Evolutionary conservation across 2,888 invertebrate genomes (phyloP).

Genomic region (Caenorhabditis sp.): DNA sequence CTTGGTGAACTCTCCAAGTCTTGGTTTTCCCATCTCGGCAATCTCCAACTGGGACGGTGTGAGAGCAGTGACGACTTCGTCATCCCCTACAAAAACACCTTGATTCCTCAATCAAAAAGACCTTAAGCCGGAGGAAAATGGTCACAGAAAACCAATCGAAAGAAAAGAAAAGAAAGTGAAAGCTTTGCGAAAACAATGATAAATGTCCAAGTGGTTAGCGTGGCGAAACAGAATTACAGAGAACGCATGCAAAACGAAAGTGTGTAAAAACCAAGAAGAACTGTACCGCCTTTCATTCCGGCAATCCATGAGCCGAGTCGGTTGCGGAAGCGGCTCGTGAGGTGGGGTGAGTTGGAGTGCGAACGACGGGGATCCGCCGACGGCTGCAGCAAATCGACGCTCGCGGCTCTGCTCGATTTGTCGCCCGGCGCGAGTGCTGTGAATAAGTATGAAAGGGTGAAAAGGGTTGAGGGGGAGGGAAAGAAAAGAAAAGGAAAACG

Average conservation of each 20-base stretch:
- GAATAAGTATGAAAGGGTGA: slow-evolving; percentile 48
- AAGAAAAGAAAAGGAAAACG: slow-evolving; percentile 12
- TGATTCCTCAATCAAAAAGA: background rate
- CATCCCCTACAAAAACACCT: slow-evolving; percentile 55
- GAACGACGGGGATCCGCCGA: slow-evolving; percentile 49
- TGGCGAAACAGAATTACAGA: slow-evolving; percentile 45
- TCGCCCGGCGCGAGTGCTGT: slow-evolving; percentile 43
- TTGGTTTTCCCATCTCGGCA: slow-evolving; percentile 88
- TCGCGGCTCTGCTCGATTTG: slow-evolving; percentile 47
- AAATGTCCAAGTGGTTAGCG: slow-evolving; percentile 34
- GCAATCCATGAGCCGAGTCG: slow-evolving; percentile 73
- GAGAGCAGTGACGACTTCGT: slow-evolving; percentile 62
- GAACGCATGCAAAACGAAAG: slow-evolving; percentile 11
- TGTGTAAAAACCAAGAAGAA: too few species aligned
- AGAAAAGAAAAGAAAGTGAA: slow-evolving; percentile 14
- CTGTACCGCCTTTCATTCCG: slow-evolving; percentile 67
- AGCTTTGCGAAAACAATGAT: too few species aligned
- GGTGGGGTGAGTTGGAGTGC: slow-evolving; percentile 61
- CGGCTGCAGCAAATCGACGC: slow-evolving; percentile 60
- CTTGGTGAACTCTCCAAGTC: slow-evolving; percentile 89
- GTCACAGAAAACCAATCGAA: slow-evolving; percentile 9
- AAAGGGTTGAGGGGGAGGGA: slow-evolving; percentile 5
- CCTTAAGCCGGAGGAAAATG: background rate
- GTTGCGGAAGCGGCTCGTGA: slow-evolving; percentile 66
- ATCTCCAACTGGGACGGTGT: slow-evolving; percentile 80